These are phyloP conservation scores for Acleris sparsana DNA, from an alignment of 2,888 invertebrate species.

Conservation along the genomic window DNA sequence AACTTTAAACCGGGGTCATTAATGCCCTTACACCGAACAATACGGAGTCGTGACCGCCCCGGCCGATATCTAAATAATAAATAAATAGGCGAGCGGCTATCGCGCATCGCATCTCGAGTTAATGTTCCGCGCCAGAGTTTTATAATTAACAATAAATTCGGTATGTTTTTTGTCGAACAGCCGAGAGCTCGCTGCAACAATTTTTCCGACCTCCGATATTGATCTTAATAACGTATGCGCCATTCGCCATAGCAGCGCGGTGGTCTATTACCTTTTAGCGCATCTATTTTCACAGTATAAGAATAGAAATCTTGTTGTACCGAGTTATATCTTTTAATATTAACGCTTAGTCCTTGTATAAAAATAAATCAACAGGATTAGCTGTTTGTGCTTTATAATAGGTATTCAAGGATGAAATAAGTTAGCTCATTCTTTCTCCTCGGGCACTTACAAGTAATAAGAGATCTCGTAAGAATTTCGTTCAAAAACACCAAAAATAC, in stretches of 20 bases:
- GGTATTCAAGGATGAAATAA: conserved; percentile 59
- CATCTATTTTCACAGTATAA: conserved; percentile 38
- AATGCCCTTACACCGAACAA: conserved; percentile 81
- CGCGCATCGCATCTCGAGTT: conserved; percentile 76
- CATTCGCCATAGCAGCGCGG: conserved; percentile 39
- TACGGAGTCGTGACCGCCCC: conserved; percentile 80
- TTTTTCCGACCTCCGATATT: conserved; percentile 73
- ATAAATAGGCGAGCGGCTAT: conserved; percentile 79
- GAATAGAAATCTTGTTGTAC: neutral
- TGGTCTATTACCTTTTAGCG: conserved; percentile 52
- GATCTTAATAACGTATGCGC: conserved; percentile 73
- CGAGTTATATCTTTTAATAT: neutral
- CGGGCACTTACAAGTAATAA: conserved; percentile 39
- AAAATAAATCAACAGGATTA: conserved; percentile 10
- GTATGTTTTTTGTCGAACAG: conserved; percentile 75
- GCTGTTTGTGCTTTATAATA: conserved; percentile 32
- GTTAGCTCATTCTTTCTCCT: conserved; percentile 61
- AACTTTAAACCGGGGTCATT: conserved; percentile 82
- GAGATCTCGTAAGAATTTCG: conserved; percentile 53
- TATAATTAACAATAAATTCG: conserved; percentile 84
- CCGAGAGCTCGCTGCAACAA: conserved; percentile 63
- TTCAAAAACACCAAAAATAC: conserved; percentile 76
- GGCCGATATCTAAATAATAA: conserved; percentile 82
- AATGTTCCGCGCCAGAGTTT: conserved; percentile 79
- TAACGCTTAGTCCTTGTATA: neutral